These are phyloP conservation scores for Boloria euphrosyne DNA, from an alignment of 2,888 invertebrate species.

Conservation along the genomic window DNA sequence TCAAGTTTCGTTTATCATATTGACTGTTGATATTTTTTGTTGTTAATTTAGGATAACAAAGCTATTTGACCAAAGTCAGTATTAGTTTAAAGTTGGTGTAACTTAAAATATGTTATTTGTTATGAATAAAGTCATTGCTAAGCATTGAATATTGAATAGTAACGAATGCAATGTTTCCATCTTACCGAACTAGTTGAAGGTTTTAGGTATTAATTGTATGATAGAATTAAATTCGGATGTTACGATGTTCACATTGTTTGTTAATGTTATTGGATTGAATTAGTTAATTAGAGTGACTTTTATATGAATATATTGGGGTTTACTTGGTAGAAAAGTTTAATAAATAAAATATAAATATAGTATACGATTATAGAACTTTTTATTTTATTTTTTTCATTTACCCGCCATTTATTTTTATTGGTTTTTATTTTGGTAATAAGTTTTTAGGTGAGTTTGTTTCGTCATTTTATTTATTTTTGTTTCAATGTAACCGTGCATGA, in stretches of 20 bases:
- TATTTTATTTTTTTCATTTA: conserved; percentile 51
- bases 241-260: conserved; percentile 74
- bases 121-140: conserved; percentile 70
- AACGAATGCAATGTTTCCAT: conserved; percentile 69
- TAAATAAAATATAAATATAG: conserved; percentile 72
- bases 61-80: conserved; percentile 83
- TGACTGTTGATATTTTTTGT: conserved; percentile 76
- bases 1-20: conserved; percentile 74
- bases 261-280: conserved; percentile 79
- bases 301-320: conserved; percentile 83
- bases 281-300: conserved; percentile 79
- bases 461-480: conserved; percentile 38
- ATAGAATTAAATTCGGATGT: conserved; percentile 63
- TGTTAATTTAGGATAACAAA: conserved; percentile 81
- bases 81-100: conserved; percentile 76
- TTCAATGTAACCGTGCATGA: conserved; percentile 57
- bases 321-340: conserved; percentile 80
- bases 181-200: conserved; percentile 67
- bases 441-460: conserved; percentile 61
- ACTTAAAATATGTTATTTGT: conserved; percentile 61
- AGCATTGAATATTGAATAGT: conserved; percentile 58
- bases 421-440: conserved; percentile 35
- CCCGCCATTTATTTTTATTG: conserved; percentile 37
- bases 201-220: conserved; percentile 65
- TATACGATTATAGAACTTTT: conserved; percentile 61